Evolutionary conservation across 2,113 vertebrate genomes (phyloP), one percentile per base, ranked within the genome.

Genomic region (Gopherus flavomarginatus): DNA sequence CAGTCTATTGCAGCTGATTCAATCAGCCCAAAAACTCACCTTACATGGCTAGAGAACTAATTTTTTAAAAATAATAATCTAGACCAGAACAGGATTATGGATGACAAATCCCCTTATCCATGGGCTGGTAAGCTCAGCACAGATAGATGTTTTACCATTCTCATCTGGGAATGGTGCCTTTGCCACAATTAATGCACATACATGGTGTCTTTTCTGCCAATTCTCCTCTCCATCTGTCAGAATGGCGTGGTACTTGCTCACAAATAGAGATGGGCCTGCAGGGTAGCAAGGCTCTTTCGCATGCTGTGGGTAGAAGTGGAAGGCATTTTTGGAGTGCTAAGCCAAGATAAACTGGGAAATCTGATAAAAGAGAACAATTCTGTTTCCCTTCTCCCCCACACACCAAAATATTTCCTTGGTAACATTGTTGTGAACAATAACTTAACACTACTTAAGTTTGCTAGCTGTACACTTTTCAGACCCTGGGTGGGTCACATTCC

Each of bases 161-260:
- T 96, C 92, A 83, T 81, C 85, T 96, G 96, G 96, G 97, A 95
- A 94, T 89, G 49, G 87, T 95, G 90, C 89, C 92, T 90, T 92
- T 86, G 94, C 47, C 93, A 84, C 94, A 96, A 96, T 93, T 78
- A 88, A 96, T 96, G 90, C 92, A 87, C 84, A 93, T 89, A 16
- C 93, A 93, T 19, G 89, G 83, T 53, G 72, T 79, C 75, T 82
- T 17, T 83, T 8, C 75, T 96, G 92, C 95, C 93, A 95, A 87
- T 2, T 83, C 3, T 94, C 65, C 72, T 29, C 89, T 89, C 94
- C 95, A 97, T 96, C 95, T 97, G 96, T 95, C 90, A 2, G 80
- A 26, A 86, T 2, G 7, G 83, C 31, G 13, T 35, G 49, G 84
- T 50, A 13, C 22, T 42, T 19, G 59, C 94, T 84, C 10, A 2